Evolutionary conservation across 2,888 invertebrate species (phyloP).

Genomic region (Calliphora vomitoria): DNA sequence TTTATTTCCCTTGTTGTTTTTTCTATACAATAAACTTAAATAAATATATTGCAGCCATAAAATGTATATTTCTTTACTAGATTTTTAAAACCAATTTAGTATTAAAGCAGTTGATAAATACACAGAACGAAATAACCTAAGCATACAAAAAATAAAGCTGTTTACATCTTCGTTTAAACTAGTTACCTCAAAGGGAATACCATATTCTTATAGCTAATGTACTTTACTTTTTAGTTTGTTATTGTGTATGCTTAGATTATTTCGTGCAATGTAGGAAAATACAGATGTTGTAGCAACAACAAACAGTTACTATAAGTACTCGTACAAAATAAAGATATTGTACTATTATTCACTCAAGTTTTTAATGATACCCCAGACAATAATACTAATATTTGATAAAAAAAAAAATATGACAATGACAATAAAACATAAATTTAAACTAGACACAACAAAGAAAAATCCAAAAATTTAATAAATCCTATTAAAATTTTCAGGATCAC

Average conservation of each 20-base stretch:
- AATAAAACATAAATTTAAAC: slow-evolving; percentile 22
- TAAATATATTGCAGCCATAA: slow-evolving; percentile 1
- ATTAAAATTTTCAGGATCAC: slow-evolving; percentile 79
- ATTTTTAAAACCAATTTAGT: neutral
- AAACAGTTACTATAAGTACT: neutral
- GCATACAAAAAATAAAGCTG: no score
- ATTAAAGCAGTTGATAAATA: neutral
- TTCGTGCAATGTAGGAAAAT: neutral
- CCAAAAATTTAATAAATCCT: neutral
- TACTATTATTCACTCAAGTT: slow-evolving; percentile 23
- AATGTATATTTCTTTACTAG: neutral
- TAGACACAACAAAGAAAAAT: neutral
- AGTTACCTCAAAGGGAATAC: no score
- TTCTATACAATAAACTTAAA: neutral
- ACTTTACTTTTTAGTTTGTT: no score
- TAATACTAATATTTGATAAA: slow-evolving; percentile 18
- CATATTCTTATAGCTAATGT: no score
- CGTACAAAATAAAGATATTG: neutral
- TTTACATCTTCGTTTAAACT: no score
- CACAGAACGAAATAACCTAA: neutral
- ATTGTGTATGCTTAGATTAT: neutral
- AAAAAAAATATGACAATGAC: slow-evolving; percentile 2
- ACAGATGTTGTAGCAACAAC: neutral
- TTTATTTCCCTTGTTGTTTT: neutral
- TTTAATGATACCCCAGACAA: slow-evolving; percentile 35